Evolutionary conservation across 1,140 invertebrate genomes (phyloP), one percentile per base, ranked within the genome.

Genomic region (Drosophila sproati): DNA sequence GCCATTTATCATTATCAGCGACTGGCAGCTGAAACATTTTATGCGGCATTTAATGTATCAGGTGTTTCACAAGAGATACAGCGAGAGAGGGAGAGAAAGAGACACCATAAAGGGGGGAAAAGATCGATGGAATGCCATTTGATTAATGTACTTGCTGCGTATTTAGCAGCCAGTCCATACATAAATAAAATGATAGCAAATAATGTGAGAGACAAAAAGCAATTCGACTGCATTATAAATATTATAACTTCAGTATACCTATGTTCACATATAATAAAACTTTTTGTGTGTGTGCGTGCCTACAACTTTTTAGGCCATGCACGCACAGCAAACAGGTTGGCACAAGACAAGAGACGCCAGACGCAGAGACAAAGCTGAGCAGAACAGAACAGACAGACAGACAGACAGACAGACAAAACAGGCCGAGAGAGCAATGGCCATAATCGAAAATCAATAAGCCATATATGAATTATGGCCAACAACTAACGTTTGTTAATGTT

Each of bases 361-460:
- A 56, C 43, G 20, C 20, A 20, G 20, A 20, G 20, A 20, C 20
- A 20, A 20, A 20, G 20, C 20, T 20, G 20, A 20, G 20, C 20
- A 20, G n/a, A 34, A 54, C 43, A 34, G n/a, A 20, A 47, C n/a
- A 12, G 29, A 28, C 37, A 43, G 51, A 70, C 55, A 52, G 43
- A 41, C 43, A 47, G 31, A 51, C 12, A 51, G 55, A n/a, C 29
- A 37, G 41, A 28, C 34, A 41, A 28, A 39, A 10, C 48, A 60
- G 52, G 64, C 41, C 59, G 5, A 52, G 37, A 48, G 64, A 61
- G 73, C 73, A 57, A 47, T 54, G 74, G 48, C 62, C 80, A 89
- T 89, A 89, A 89, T 89, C 86, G 85, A 89, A 89, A 89, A 89
- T 89, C 85, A 85, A 89, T 89, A 89, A 56, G 29, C 57, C 79